Conservation (phyloP, 1,140 invertebrate species). For the Saccostrea glomerata region DNA sequence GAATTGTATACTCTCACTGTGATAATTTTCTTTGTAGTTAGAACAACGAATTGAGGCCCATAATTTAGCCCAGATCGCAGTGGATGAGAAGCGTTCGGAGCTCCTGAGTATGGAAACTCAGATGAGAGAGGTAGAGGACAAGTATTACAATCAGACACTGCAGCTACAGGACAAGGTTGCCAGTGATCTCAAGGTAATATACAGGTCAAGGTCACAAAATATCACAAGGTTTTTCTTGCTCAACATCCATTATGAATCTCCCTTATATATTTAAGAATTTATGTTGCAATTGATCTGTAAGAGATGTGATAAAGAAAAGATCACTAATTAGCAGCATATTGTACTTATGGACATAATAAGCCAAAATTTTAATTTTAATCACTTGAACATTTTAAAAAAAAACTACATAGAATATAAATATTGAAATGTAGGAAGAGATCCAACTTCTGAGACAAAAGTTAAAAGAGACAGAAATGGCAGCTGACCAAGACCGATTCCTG, state of each 20-base stretch:
- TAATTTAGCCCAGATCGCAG: constrained; percentile 71
- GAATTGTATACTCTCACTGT: too few relatives aligned
- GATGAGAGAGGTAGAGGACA: constrained; percentile 73
- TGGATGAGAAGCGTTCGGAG: constrained; percentile 76
- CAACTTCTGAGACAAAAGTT: constrained; percentile 70
- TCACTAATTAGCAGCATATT: too few relatives aligned
- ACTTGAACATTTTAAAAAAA: too few relatives aligned
- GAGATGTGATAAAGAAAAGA: too few relatives aligned
- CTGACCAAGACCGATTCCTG: constrained; percentile 74
- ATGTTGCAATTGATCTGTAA: too few relatives aligned
- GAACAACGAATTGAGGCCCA: constrained; percentile 75
- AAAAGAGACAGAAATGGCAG: constrained; percentile 75
- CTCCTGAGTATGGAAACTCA: constrained; percentile 70
- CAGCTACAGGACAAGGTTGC: constrained; percentile 72
- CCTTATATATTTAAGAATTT: too few relatives aligned
- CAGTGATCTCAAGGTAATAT: constrained; percentile 72
- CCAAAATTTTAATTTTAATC: too few relatives aligned
- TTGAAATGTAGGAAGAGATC: constrained; percentile 74
- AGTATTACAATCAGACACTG: constrained; percentile 72
- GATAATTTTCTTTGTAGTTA: constrained; percentile 61
- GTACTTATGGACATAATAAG: too few relatives aligned
- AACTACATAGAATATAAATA: not conserved
- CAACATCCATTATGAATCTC: too few relatives aligned
- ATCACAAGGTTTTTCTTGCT: not conserved
- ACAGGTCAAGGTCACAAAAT: not conserved